These are phyloP conservation scores for Istiophorus platypterus DNA, from an alignment of 2,113 vertebrate species.

Conservation along the genomic window DNA sequence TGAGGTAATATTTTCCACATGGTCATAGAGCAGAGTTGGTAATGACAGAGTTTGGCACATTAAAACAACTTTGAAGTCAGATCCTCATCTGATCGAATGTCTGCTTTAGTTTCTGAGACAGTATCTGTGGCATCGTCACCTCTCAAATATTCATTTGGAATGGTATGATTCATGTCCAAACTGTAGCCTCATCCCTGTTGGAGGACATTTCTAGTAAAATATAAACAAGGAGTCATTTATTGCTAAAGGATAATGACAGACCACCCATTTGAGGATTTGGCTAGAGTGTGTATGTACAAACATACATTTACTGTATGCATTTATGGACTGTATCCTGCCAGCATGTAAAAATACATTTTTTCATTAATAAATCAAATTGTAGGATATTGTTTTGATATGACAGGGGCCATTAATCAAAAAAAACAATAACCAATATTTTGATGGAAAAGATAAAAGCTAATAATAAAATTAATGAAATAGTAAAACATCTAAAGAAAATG, in stretches of 20 bases:
- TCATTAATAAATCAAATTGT: not conserved
- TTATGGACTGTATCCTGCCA: not conserved
- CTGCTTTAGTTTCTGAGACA: slow-evolving; percentile 52
- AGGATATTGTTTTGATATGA: too few species aligned
- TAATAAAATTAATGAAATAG: slow-evolving; percentile 12
- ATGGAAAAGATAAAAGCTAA: slow-evolving; percentile 1
- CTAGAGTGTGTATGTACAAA: not conserved
- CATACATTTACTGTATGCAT: not conserved
- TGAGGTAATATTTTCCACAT: slow-evolving; percentile 66
- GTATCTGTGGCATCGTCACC: slow-evolving; percentile 44
- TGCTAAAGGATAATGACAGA: too few species aligned
- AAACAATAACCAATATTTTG: not conserved
- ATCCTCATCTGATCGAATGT: slow-evolving; percentile 36
- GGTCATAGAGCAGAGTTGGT: slow-evolving; percentile 34
- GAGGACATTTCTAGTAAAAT: slow-evolving; percentile 2
- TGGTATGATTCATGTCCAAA: slow-evolving; percentile 30
- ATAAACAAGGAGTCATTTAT: slow-evolving; percentile 9
- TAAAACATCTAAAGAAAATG: not conserved
- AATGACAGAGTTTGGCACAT: slow-evolving; percentile 43
- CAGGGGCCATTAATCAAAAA: not conserved
- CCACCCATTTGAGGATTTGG: not conserved
- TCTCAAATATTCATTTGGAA: slow-evolving; percentile 48
- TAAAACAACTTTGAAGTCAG: slow-evolving; percentile 44
- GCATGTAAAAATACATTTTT: not conserved
- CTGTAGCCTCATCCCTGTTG: not conserved